phyloP scores from a whole-genome alignment of 2,113 vertebrate species.

The Perca fluviatilis region DNA sequence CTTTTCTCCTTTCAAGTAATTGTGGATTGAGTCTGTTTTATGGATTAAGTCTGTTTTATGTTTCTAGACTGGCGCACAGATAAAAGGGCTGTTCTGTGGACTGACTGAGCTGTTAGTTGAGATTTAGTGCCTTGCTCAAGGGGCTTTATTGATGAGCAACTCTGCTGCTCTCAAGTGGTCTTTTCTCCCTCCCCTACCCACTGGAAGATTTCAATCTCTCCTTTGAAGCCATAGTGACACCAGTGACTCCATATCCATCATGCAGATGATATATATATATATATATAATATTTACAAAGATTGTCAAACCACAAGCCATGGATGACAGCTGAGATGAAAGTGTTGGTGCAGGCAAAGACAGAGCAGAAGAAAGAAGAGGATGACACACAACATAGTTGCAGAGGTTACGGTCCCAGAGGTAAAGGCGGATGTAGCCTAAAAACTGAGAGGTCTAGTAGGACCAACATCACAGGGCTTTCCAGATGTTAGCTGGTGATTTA shows the following conservation, averaged over 20 bases:
- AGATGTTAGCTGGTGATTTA: neutral
- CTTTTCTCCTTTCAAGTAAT: neutral
- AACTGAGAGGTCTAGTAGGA: neutral
- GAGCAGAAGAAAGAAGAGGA: constrained; percentile 2
- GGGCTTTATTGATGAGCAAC: constrained; percentile 26
- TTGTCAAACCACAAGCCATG: constrained; percentile 26
- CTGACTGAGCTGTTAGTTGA: constrained; percentile 7
- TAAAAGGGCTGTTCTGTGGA: constrained; percentile 1
- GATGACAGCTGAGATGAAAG: constrained; percentile 58
- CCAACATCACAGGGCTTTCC: too few species aligned
- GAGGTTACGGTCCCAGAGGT: neutral
- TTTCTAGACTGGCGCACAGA: neutral
- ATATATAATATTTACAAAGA: constrained; percentile 57
- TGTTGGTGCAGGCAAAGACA: constrained; percentile 2
- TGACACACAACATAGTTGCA: neutral
- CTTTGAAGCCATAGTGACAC: constrained; percentile 50
- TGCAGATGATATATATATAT: constrained; percentile 40
- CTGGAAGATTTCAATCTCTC: constrained; percentile 29
- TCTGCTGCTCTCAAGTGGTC: constrained; percentile 28
- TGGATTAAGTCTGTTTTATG: neutral
- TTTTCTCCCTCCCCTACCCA: constrained; percentile 6
- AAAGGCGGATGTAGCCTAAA: neutral
- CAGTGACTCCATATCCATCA: constrained; percentile 48
- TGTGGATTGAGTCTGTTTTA: neutral
- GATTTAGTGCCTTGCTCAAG: constrained; percentile 31